Evolutionary conservation across 1,140 invertebrate genomes (phyloP).

Genomic region (Cardiocondyla obscurior): DNA sequence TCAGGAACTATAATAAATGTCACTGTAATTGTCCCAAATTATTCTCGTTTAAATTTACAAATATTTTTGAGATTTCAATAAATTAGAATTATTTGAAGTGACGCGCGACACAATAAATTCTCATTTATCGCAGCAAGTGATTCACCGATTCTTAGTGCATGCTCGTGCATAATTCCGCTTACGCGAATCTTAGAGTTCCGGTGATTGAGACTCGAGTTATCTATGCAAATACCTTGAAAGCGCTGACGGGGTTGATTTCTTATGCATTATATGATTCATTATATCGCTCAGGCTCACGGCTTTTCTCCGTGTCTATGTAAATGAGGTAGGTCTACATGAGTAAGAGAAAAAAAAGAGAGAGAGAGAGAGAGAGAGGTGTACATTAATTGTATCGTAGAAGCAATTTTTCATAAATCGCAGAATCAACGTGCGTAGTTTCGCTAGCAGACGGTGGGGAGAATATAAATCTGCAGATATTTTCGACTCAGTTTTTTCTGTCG

Average conservation of each 20-base stretch:
- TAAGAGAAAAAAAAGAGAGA: no score
- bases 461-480: conserved; percentile 4
- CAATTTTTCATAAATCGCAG: conserved; percentile 23
- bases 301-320: conserved; percentile 34
- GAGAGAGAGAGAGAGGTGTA: no score
- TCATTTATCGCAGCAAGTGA: neutral
- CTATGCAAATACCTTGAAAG: neutral
- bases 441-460: neutral
- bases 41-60: no score
- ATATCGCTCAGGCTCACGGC: neutral
- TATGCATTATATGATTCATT: conserved; percentile 1
- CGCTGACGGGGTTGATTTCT: neutral
- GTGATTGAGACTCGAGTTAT: neutral
- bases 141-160: neutral
- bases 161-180: neutral
- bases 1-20: no score
- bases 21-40: no score
- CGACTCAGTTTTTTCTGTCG: neutral
- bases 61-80: neutral
- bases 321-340: no score
- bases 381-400: conserved; percentile 45
- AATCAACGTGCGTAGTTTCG: neutral
- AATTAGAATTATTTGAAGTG: neutral
- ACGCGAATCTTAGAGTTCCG: neutral
- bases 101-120: neutral